phyloP scores from a whole-genome alignment of 23 tunicate species.

The Oikopleura dioica region DNA sequence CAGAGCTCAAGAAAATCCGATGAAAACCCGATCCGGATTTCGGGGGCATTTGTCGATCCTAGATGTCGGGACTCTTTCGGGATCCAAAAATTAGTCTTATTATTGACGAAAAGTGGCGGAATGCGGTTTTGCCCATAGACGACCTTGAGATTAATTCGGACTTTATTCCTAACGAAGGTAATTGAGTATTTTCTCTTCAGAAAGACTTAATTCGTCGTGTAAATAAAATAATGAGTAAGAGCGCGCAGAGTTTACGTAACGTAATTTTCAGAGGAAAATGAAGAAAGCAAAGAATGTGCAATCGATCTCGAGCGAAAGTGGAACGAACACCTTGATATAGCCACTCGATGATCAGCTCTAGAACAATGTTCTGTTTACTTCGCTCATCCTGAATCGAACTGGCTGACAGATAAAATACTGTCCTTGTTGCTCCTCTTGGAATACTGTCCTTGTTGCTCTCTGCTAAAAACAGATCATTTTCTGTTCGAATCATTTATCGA shows the following conservation, averaged over 20 bases:
- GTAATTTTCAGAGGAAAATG: not conserved
- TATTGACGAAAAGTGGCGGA: not conserved
- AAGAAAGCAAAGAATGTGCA: not conserved
- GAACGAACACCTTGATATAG: too few species aligned
- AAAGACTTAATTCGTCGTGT: not conserved
- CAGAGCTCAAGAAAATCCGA: too few species aligned
- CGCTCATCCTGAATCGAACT: not conserved
- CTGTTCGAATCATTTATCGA: not conserved
- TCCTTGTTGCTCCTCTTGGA: not conserved
- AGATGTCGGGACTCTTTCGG: not conserved
- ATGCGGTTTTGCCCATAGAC: not conserved
- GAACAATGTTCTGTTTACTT: not conserved
- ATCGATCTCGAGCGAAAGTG: not conserved
- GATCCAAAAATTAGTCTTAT: not conserved
- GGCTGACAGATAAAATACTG: not conserved
- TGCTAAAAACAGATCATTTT: not conserved
- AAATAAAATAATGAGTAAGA: not conserved
- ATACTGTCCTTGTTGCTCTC: constrained; percentile 13
- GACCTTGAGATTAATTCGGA: constrained; percentile 3
- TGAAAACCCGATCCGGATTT: too few species aligned
- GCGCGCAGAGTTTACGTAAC: not conserved
- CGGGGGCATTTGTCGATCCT: too few species aligned
- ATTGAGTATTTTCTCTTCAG: not conserved
- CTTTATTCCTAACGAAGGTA: not conserved
- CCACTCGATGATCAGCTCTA: not conserved